phyloP scores from a whole-genome alignment of 37 sponge, comb jelly and placozoan genomes.

The Amphimedon queenslandica region DNA sequence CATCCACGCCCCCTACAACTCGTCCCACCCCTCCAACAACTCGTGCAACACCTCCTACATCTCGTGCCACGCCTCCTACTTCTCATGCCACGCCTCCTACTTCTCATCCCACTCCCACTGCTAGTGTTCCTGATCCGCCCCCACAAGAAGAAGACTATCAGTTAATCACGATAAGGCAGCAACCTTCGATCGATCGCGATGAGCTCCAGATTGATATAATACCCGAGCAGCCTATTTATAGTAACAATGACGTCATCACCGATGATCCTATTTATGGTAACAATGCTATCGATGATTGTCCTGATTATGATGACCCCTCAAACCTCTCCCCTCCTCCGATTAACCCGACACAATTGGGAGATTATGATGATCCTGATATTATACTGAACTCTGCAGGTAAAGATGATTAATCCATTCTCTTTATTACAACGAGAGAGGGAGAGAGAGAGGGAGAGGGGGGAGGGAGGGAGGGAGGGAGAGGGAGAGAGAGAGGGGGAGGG shows the following conservation, averaged over 20 bases:
- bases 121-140: neutral
- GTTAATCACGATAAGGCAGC: neutral
- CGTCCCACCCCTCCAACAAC: neutral
- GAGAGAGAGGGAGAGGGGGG: neutral
- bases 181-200: neutral
- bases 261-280: neutral
- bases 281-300: neutral
- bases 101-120: neutral
- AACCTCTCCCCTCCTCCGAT: neutral
- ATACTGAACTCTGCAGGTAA: too few species aligned
- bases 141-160: slow-evolving; percentile 9
- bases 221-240: neutral
- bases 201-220: slow-evolving; percentile 26
- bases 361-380: slow-evolving; percentile 36
- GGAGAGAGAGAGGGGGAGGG: slow-evolving; percentile 4
- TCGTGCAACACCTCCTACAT: neutral
- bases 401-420: too few species aligned
- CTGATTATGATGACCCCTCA: slow-evolving; percentile 16
- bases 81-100: neutral
- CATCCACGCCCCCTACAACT: neutral
- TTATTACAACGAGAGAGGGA: neutral
- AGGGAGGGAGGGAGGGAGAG: slow-evolving; percentile 4
- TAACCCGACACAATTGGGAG: neutral
- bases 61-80: neutral
- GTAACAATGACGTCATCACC: neutral